Evolutionary conservation across 2,888 invertebrate genomes (phyloP), one percentile per base, ranked within the genome.

Genomic region (Isoperla grammatica): DNA sequence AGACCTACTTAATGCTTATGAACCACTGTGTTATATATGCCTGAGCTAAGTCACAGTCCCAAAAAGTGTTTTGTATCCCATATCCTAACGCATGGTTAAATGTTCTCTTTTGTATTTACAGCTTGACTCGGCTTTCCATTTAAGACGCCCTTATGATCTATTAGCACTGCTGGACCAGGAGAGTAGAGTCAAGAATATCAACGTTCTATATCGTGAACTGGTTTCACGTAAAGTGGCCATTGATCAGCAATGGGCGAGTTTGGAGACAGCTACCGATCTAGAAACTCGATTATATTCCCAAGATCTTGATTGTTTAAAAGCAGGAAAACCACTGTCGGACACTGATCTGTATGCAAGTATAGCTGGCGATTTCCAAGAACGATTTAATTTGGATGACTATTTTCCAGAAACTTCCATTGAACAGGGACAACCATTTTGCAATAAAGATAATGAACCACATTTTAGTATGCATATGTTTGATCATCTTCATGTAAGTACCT

Each of bases 91-190:
- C n/a, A n/a, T n/a, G n/a, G 13, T 13, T 42, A n/a, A n/a, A n/a
- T 42, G 42, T 8, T 13, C 17, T 6, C 19, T 46, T 12, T 57
- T 46, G n/a, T 62, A 57, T 57, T 75, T 79, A 60, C 74, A 90
- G 90, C 72, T 81, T 67, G 84, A 87, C 69, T 86, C 88, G 2
- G 83, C 86, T 3, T 89, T 86, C 74, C 81, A 85, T 72, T 76
- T 90, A 74, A 80, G 83, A 39, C 78, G 82, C 23, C 86, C 90
- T 0, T 83, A 86, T 69, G 89, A 90, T 72, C 76, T 91, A 46
- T 75, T 90, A 57, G 83, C 86, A 2, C 82, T 90, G 68, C 73
- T 90, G 68, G 86, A 87, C 63, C 90, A 91, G 75, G 89, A 89
- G 69, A 82, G 82, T 42, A 76, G 87, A 20, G 81, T 81, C 71